Conservation (phyloP, 2,113 vertebrate genomes). For the Chaenocephalus aceratus region DNA sequence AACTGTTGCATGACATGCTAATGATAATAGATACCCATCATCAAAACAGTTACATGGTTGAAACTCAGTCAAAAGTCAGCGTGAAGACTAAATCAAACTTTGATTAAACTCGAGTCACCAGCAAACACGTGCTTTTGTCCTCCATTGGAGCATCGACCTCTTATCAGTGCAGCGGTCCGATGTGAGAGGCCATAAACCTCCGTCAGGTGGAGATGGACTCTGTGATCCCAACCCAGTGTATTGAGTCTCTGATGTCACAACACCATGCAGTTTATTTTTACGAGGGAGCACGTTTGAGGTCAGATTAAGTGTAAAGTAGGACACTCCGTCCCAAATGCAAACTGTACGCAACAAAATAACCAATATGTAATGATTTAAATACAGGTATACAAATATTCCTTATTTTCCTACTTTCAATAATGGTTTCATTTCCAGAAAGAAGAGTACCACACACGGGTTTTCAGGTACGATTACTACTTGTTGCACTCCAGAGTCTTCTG, state of each 20-base stretch:
- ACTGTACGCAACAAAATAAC: not conserved
- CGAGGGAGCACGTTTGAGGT: slow-evolving; percentile 12
- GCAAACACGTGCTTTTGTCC: not conserved
- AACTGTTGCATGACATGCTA: not conserved
- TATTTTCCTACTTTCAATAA: not conserved
- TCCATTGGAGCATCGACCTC: slow-evolving; percentile 14
- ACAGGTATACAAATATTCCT: not conserved
- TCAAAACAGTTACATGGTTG: not conserved
- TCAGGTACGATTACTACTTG: no score
- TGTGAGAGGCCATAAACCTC: slow-evolving; percentile 24
- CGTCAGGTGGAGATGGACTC: not conserved
- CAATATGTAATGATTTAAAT: not conserved
- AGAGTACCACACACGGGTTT: no score
- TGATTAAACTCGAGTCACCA: not conserved
- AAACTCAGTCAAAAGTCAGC: not conserved
- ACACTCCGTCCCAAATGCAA: not conserved
- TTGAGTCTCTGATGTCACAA: not conserved
- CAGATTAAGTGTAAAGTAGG: not conserved
- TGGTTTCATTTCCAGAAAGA: no score
- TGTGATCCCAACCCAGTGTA: not conserved
- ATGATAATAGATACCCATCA: not conserved
- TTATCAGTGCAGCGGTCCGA: slow-evolving; percentile 42
- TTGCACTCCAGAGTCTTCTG: no score
- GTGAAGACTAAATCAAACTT: not conserved
- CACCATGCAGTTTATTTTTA: slow-evolving; percentile 1